Conservation (phyloP, 2,113 vertebrate species). For the Mirounga angustirostris region DNA sequence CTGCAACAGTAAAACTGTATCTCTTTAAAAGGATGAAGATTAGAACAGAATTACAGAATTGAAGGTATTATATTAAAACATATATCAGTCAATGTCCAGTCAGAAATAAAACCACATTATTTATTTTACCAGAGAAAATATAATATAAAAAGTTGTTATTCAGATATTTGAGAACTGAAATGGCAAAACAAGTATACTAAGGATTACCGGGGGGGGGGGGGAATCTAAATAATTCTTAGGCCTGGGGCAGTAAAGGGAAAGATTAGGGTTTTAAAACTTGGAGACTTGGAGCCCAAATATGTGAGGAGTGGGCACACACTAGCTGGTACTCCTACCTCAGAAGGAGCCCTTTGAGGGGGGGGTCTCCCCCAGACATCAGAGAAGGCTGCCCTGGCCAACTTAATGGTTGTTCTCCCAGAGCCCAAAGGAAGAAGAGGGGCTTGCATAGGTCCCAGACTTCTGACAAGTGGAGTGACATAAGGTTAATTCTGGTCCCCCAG, state of each 20-base stretch:
- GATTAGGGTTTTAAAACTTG: neutral
- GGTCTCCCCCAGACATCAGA: neutral
- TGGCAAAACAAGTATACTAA: neutral
- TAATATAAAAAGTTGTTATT: neutral
- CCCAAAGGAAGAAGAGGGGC: neutral
- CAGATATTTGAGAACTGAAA: neutral
- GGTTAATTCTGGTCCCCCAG: neutral
- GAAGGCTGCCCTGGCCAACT: no score
- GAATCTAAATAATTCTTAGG: neutral
- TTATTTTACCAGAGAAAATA: neutral
- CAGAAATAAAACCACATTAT: neutral
- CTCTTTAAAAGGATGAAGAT: neutral
- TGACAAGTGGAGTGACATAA: neutral
- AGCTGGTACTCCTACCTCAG: neutral
- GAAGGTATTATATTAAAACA: neutral
- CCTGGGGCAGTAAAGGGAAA: neutral
- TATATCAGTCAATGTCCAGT: neutral
- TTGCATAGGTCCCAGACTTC: no score
- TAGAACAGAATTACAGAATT: neutral
- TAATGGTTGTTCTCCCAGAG: neutral
- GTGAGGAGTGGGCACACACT: neutral
- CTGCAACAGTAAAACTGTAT: neutral
- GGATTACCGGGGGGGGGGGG: neutral
- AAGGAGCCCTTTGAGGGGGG: neutral
- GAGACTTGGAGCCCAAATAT: neutral